These are phyloP conservation scores for Lethenteron camtschaticum DNA, from an alignment of 2,113 vertebrate species.

Conservation along the genomic window DNA sequence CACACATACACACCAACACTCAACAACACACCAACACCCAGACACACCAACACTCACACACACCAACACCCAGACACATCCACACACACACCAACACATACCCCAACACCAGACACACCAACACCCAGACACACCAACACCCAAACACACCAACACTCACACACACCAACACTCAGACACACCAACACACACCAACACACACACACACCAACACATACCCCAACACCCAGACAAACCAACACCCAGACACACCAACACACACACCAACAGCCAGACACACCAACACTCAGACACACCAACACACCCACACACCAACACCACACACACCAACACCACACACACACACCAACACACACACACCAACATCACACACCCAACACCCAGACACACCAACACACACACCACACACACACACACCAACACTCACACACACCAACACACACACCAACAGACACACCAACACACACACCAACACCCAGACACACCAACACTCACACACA, in stretches of 20 bases:
- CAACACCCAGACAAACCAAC: no score
- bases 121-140: background rate
- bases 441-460: background rate
- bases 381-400: no score
- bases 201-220: background rate
- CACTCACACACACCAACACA: background rate
- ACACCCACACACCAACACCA: background rate
- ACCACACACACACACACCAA: no score
- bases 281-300: background rate
- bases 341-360: background rate
- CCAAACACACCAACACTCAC: background rate
- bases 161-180: background rate
- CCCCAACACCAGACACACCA: background rate
- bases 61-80: background rate
- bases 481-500: background rate
- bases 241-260: background rate
- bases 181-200: background rate
- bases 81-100: background rate
- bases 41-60: background rate
- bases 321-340: background rate
- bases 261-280: background rate
- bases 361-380: no score
- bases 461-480: background rate
- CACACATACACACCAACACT: background rate
- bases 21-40: background rate